Percentiles rank a stretch among this genome's conserved stretches.
phyloP scores from a whole-genome alignment of 2,888 invertebrate species.

The Agrotis exclamationis region DNA sequence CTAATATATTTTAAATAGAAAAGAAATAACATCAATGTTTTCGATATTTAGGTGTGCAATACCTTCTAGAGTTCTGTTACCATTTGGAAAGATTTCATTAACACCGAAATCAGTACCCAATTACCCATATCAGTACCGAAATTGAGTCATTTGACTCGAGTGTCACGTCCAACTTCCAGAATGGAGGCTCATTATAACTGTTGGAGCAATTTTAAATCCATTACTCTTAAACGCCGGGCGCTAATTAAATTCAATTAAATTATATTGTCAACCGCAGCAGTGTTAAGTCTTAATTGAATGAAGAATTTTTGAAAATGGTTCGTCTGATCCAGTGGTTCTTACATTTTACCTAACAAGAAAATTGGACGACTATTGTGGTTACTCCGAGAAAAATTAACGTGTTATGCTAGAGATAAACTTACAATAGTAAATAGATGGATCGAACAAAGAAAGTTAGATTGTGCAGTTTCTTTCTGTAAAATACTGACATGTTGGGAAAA shows the following conservation, averaged over 20 bases:
- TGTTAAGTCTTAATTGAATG: slow-evolving; percentile 20
- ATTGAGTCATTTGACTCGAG: slow-evolving; percentile 46
- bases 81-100: slow-evolving; percentile 2
- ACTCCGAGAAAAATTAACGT: neutral
- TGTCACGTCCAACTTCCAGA: slow-evolving; percentile 33
- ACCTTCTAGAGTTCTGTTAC: too few relatives aligned
- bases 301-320: neutral
- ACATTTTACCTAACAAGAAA: neutral
- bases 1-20: neutral
- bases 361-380: neutral
- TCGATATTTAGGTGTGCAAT: too few relatives aligned
- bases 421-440: neutral
- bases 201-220: slow-evolving; percentile 63
- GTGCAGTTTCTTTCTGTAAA: too few relatives aligned
- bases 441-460: neutral
- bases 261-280: slow-evolving; percentile 14
- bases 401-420: neutral
- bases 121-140: slow-evolving; percentile 31
- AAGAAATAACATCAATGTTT: too few relatives aligned
- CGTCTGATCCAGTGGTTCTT: too few relatives aligned
- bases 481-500: too few relatives aligned
- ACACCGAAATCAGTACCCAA: slow-evolving; percentile 7
- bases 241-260: slow-evolving; percentile 59
- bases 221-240: slow-evolving; percentile 49
- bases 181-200: slow-evolving; percentile 52